Conservation (phyloP, 1,140 invertebrate genomes). For the Radopholus similis region DNA sequence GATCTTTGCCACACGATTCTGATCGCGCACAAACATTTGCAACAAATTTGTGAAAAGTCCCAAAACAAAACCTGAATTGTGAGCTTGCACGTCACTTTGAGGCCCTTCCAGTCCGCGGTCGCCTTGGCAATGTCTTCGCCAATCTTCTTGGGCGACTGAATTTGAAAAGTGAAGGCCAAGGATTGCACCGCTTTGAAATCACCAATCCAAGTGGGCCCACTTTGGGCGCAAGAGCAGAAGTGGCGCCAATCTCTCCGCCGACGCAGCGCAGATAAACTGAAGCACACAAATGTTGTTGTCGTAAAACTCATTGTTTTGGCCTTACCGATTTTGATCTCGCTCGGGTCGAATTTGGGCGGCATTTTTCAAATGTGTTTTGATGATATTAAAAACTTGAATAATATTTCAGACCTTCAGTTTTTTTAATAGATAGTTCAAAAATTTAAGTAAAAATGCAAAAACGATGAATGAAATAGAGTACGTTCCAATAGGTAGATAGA, state of each 20-base stretch:
- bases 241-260: conserved; percentile 98
- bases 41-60: no score
- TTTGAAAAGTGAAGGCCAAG: no score
- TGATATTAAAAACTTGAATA: no score
- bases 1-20: conserved; percentile 95
- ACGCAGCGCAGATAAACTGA: conserved; percentile 92
- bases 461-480: no score
- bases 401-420: no score
- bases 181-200: background rate
- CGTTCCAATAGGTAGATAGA: no score
- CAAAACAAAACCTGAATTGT: conserved; percentile 72
- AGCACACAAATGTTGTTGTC: conserved; percentile 50
- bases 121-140: conserved; percentile 99
- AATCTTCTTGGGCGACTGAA: conserved; percentile 95
- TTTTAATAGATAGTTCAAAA: no score
- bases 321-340: conserved; percentile 88
- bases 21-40: no score
- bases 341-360: conserved; percentile 85
- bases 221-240: conserved; percentile 96
- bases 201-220: conserved; percentile 97
- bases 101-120: conserved; percentile 95
- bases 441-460: no score
- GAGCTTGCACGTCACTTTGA: conserved; percentile 95
- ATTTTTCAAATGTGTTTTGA: no score
- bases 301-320: no score